Evolutionary conservation across 2,113 vertebrate species (phyloP), one percentile per base, ranked within the genome.

Genomic region (Ivindomyrus marchei): DNA sequence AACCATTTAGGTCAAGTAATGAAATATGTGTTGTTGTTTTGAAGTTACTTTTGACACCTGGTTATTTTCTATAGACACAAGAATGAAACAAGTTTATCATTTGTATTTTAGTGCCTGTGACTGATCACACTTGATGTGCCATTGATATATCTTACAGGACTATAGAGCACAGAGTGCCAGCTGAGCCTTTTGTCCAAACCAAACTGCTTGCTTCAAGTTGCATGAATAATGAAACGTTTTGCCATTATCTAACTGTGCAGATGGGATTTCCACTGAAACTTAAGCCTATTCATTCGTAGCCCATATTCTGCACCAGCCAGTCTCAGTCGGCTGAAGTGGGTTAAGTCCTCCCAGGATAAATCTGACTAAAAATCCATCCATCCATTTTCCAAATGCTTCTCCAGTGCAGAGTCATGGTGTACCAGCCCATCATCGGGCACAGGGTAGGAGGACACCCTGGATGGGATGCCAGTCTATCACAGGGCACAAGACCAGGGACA

Each of bases 141-240:
- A 47, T 50, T 21, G 24, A 13, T 46, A 9, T 47, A 24, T 24
- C 19, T n/a, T 47, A 85, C 15, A 47, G 21, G 42, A 46, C 10
- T 19, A 46, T 5, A 85, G 21, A 85, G 21, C 46, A 47, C 17
- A 8, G 42, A 46, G 7, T 24, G 19, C 7, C 80, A 21, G 39
- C 31, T 42, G 17, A 46, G 15, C 84, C 84, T 47, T 85, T 46
- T 45, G 21, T 85, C 21, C 45, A 47, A n/a, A 85, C 9, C 42
- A 85, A 85, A 85, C 24, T 50, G 46, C 21, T 45, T 85, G 24
- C 39, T 46, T 83, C 27, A 83, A 85, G 42, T 46, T 47, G 24
- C 84, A 85, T 85, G 84, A 85, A 85, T 85, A 85, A 85, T 85
- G 46, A n/a, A 85, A n/a, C 42, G 10, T 85, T 50, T 47, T 85